Evolutionary conservation across 2,888 invertebrate genomes (phyloP).

Genomic region (Rhorus exstirpatorius): DNA sequence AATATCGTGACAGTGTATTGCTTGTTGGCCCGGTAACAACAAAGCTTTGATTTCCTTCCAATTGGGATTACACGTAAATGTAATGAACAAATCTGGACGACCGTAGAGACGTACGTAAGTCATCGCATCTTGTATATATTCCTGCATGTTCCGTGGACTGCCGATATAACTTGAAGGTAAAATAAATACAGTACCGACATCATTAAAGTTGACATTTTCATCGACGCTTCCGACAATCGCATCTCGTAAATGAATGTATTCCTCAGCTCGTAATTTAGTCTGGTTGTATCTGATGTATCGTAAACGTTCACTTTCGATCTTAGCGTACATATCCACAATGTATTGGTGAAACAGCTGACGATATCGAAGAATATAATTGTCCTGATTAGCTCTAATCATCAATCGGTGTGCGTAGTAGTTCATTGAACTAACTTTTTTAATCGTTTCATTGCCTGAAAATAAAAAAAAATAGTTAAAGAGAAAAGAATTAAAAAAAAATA

Average conservation of each 20-base stretch:
- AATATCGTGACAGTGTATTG: background rate
- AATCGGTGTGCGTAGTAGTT: conserved; percentile 41
- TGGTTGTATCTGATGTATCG: conserved; percentile 79
- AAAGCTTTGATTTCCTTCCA: background rate
- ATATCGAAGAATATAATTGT: conserved; percentile 31
- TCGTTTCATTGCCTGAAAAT: too few species aligned
- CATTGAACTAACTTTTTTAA: conserved; percentile 64
- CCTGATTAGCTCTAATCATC: background rate
- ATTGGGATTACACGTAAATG: conserved; percentile 18
- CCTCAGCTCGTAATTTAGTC: conserved; percentile 77
- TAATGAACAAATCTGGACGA: conserved; percentile 20
- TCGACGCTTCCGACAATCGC: background rate
- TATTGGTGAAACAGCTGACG: conserved; percentile 79
- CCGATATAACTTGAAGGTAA: background rate
- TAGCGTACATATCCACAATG: conserved; percentile 83
- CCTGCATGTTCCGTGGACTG: background rate
- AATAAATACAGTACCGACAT: background rate
- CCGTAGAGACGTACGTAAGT: conserved; percentile 1
- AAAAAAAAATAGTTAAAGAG: too few species aligned
- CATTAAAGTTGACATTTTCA: background rate
- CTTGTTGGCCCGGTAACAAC: background rate
- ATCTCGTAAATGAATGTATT: conserved; percentile 79
- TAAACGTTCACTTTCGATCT: conserved; percentile 82
- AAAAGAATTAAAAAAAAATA: too few species aligned
- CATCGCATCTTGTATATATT: conserved; percentile 18